Conservation (phyloP, 2,113 vertebrate species). For the Calonectris borealis region DNA sequence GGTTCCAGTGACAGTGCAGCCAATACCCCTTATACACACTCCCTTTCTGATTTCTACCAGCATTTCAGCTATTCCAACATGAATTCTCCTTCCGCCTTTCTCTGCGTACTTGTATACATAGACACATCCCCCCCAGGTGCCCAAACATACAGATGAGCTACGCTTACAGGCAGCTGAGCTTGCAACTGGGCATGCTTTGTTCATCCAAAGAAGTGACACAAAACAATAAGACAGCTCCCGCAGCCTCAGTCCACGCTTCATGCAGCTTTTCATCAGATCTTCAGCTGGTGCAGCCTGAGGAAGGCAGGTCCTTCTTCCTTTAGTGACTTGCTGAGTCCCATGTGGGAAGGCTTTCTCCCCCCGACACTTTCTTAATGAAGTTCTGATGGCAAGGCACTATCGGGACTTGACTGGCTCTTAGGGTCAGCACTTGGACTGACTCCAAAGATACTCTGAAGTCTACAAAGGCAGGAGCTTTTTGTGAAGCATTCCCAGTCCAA, state of each 20-base stretch:
- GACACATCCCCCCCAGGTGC: accelerated
- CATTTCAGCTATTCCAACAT: not conserved
- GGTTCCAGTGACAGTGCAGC: not conserved
- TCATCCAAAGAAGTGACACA: not conserved
- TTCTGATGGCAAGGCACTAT: not conserved
- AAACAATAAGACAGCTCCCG: not conserved
- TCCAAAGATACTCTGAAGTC: not conserved
- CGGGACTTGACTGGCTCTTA: not conserved
- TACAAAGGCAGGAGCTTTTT: not conserved
- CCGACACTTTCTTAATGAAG: not conserved
- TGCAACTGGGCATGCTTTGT: not conserved
- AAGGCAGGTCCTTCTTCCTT: not conserved
- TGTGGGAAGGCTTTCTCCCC: not conserved
- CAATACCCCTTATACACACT: not conserved
- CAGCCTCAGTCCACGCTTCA: not conserved
- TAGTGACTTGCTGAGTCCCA: not conserved
- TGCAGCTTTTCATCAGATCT: not conserved
- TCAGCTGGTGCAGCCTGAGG: not conserved
- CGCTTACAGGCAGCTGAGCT: not conserved
- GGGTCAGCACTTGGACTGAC: not conserved
- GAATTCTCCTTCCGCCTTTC: not conserved
- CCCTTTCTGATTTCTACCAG: not conserved
- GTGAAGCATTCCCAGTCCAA: not conserved
- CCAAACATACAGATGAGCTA: not conserved
- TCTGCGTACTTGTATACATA: accelerated